Conservation (phyloP, 2,797 vertebrate species). For the Geotria australis region DNA sequence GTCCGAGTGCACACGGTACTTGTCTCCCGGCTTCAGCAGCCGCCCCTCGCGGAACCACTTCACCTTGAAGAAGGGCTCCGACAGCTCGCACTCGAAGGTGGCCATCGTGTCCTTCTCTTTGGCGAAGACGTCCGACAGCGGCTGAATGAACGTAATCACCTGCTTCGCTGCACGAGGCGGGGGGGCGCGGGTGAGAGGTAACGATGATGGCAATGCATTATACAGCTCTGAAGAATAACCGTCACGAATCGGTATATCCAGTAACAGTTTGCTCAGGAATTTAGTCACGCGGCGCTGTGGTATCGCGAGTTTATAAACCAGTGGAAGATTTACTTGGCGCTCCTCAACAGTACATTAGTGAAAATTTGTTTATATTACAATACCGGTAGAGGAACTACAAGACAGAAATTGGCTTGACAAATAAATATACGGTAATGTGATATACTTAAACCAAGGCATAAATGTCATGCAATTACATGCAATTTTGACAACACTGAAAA, state of each 20-base stretch:
- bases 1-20: constrained; percentile 90
- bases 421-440: no score
- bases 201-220: no score
- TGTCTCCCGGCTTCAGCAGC: constrained; percentile 57
- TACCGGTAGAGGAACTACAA: no score
- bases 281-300: no score
- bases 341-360: no score
- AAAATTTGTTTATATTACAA: no score
- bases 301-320: neutral
- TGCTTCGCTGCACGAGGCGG: constrained; percentile 31
- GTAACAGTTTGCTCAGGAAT: neutral
- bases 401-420: no score
- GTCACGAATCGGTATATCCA: neutral
- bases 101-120: constrained; percentile 73
- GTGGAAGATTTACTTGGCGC: no score
- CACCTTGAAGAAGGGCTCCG: constrained; percentile 80
- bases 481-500: no score
- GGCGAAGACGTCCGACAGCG: constrained; percentile 32
- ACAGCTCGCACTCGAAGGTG: constrained; percentile 94
- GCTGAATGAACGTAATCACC: constrained; percentile 35
- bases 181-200: neutral
- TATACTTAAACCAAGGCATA: no score
- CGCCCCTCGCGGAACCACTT: constrained; percentile 62
- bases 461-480: no score
- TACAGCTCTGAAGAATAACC: no score